These are phyloP conservation scores for Trissolcus basalis DNA, from an alignment of 1,140 invertebrate species.

Conservation along the genomic window DNA sequence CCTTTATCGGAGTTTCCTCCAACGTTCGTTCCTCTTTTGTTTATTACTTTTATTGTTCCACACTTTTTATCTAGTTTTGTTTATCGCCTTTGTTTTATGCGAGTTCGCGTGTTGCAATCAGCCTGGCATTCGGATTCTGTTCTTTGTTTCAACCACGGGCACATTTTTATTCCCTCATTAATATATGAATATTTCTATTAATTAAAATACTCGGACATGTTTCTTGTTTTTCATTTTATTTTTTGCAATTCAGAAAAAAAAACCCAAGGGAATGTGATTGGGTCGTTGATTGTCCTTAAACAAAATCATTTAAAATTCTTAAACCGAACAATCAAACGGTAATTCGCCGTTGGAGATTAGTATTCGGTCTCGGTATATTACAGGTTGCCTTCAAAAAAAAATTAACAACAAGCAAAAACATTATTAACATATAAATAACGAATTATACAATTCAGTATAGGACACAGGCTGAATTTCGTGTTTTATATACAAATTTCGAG, in stretches of 20 bases:
- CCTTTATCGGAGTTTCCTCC: constrained; percentile 18
- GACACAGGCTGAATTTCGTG: constrained; percentile 19
- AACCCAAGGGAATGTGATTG: constrained; percentile 5
- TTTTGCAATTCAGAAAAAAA: not conserved
- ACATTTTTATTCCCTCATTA: too few relatives aligned
- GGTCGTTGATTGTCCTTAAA: constrained; percentile 31
- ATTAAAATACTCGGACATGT: too few relatives aligned
- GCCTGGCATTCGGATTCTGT: too few relatives aligned
- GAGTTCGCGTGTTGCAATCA: not conserved
- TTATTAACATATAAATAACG: constrained; percentile 47
- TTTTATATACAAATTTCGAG: constrained; percentile 27
- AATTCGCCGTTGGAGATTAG: constrained; percentile 30
- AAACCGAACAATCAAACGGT: constrained; percentile 28
- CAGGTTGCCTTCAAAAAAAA: not conserved
- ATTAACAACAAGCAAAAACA: constrained; percentile 5
- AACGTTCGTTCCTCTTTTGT: constrained; percentile 1
- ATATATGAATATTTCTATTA: too few relatives aligned
- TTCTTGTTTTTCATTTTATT: too few relatives aligned
- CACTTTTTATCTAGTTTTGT: not conserved
- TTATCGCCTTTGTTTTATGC: not conserved
- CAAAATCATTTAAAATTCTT: constrained; percentile 27
- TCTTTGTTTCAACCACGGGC: too few relatives aligned
- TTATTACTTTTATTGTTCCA: constrained; percentile 6
- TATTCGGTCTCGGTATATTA: constrained; percentile 23
- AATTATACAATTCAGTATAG: constrained; percentile 29